Evolutionary conservation across 1,140 invertebrate genomes (phyloP).

Genomic region (Heliconius melpomene): DNA sequence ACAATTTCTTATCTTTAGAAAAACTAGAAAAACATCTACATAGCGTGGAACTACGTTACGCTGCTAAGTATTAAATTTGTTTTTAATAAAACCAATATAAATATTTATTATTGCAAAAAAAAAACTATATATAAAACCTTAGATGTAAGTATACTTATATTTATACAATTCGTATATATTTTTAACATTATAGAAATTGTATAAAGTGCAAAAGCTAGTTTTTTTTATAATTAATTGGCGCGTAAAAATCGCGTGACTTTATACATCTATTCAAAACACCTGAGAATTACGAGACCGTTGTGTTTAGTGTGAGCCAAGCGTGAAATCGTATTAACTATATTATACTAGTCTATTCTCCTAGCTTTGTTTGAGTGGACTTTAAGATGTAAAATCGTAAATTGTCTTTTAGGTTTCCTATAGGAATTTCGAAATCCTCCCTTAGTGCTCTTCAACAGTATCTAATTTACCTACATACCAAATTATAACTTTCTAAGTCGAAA

Average conservation of each 20-base stretch:
- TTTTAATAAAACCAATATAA: background rate
- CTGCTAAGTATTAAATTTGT: background rate
- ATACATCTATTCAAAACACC: constrained; percentile 20
- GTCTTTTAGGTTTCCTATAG: no score
- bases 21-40: no score
- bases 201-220: background rate
- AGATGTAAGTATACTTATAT: background rate
- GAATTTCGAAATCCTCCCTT: no score
- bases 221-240: constrained; percentile 32
- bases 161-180: background rate
- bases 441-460: no score
- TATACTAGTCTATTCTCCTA: background rate
- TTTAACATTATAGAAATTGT: background rate
- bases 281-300: constrained; percentile 27
- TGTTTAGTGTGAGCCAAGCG: constrained; percentile 24
- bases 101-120: background rate
- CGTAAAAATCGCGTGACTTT: constrained; percentile 39
- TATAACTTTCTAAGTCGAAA: no score
- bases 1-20: no score
- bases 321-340: constrained; percentile 25
- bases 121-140: background rate
- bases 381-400: no score
- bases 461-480: no score
- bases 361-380: no score
- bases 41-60: no score